phyloP scores from a whole-genome alignment of 2,113 vertebrate genomes.

The Dendrocopos noguchii region DNA sequence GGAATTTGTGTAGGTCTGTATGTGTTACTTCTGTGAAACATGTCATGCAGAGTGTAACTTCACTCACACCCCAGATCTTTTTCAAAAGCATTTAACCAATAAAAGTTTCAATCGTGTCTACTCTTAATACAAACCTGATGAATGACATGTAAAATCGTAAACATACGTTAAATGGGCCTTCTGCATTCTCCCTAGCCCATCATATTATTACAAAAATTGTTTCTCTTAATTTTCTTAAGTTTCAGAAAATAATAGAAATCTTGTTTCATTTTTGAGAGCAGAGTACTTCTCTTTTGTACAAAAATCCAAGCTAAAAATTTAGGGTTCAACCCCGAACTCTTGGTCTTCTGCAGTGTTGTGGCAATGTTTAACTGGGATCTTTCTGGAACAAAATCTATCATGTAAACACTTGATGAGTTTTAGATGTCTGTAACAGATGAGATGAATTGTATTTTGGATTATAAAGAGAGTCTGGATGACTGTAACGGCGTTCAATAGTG shows the following conservation, averaged over 20 bases:
- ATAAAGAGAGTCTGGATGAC: not conserved
- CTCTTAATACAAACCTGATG: not conserved
- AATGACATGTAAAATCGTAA: not conserved
- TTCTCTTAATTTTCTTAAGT: too few relatives aligned
- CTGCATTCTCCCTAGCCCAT: not conserved
- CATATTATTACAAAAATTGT: not conserved
- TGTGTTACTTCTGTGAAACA: not conserved
- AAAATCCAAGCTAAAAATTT: not conserved
- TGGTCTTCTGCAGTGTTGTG: not conserved
- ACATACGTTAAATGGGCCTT: not conserved
- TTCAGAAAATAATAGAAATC: not conserved
- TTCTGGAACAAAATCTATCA: not conserved
- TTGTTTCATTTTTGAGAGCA: not conserved
- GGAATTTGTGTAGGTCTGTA: not conserved
- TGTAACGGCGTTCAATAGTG: not conserved
- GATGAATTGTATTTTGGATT: constrained; percentile 15
- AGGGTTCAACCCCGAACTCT: not conserved
- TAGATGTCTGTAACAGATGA: not conserved
- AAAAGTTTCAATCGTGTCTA: not conserved
- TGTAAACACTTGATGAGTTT: constrained; percentile 4
- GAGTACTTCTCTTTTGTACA: not conserved
- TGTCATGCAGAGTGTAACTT: not conserved
- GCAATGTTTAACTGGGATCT: not conserved
- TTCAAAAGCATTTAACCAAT: not conserved
- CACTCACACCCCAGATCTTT: not conserved